Conservation (phyloP, 2,113 vertebrate species). For the Hystrix brachyura region DNA sequence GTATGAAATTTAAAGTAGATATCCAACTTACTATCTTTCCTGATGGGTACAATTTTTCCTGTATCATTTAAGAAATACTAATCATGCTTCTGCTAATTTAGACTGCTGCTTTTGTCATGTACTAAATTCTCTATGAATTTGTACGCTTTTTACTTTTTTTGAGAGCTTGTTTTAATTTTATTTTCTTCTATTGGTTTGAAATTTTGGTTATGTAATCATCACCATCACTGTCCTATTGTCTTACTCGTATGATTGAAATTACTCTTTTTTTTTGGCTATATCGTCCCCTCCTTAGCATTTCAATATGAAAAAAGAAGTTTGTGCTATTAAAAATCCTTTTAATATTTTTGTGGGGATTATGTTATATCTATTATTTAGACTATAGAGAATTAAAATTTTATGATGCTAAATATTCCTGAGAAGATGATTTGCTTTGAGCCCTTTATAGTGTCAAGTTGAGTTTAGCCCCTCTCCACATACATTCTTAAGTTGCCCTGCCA, state of each 20-base stretch:
- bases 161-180: neutral
- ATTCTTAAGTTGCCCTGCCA: neutral
- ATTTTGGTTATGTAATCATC: neutral
- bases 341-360: neutral
- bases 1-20: neutral
- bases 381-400: neutral
- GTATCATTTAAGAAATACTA: neutral
- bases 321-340: neutral
- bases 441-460: neutral
- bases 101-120: neutral
- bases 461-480: neutral
- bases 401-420: neutral
- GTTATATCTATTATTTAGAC: neutral
- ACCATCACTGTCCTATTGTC: neutral
- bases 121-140: neutral
- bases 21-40: neutral
- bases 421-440: neutral
- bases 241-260: neutral
- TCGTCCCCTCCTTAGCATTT: neutral
- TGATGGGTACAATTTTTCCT: neutral
- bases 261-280: neutral
- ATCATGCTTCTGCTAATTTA: neutral
- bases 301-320: neutral
- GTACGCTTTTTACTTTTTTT: neutral
- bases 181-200: neutral